Base-by-base conservation (phyloP, 1,140 invertebrate genomes). In the Penaeus indicus region DNA sequence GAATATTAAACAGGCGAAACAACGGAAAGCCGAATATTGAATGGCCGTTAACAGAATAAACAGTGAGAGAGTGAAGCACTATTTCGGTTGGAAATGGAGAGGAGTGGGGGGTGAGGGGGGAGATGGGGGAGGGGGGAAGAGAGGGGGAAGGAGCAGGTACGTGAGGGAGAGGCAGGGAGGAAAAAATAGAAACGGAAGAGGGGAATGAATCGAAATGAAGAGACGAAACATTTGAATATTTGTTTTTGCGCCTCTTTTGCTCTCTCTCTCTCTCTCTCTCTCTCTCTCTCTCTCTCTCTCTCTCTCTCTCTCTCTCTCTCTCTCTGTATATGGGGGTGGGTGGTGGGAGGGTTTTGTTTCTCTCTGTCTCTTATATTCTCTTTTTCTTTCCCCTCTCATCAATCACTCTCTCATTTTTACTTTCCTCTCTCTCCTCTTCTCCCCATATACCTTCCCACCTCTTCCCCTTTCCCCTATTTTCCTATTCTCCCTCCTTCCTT, bases 291-390 rank as follows among this genome's bases (percentile, higher is more conserved):
- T 72, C 67, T 72, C 67, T 72, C 21, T 72, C 67, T 72, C 67
- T 72, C 67, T 72, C 67, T 72, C 67, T 72, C 67, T 72, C 67
- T 72, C 67, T 72, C 21, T 72, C 67, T 21, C 67, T 21, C 67
- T 21, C 67, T 72, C 67, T 72, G 32, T 32, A 2, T 32, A 2
- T 32, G 32, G 0, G 32, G 0, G 32, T 32, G 32, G 0, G 32
- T 32, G 32, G 32, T 32, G 32, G 0, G 32, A 1, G 32, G 32
- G 0, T 32, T 0, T 32, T 32, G 32, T 32, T 32, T 32, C 32
- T 32, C 32, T 32, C 32, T 2, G 2, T 32, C 32, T 32, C 32
- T 2, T 32, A 32, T 32, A 32, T 32, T 69, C 67, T 69, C 67
- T 69, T 18, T 69, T 18, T 69, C 67, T 69, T 18, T 13, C 67